phyloP scores from a whole-genome alignment of 2,888 invertebrate genomes.

The Rugalucina vietnamica region DNA sequence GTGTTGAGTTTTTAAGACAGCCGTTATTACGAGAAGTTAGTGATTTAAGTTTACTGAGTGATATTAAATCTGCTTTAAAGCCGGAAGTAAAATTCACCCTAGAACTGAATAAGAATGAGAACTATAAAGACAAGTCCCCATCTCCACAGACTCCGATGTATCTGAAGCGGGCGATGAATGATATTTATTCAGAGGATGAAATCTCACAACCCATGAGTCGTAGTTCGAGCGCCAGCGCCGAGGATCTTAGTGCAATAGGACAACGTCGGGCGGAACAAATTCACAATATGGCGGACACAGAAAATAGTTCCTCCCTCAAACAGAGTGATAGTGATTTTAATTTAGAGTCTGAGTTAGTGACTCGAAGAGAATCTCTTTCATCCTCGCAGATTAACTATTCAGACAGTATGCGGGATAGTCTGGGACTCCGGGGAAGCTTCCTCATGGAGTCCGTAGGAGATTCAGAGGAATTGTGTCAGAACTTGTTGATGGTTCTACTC shows the following conservation, averaged over 20 bases:
- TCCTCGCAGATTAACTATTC: constrained; percentile 63
- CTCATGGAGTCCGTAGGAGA: constrained; percentile 73
- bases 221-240: constrained; percentile 79
- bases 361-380: constrained; percentile 44
- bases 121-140: constrained; percentile 7
- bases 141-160: constrained; percentile 73
- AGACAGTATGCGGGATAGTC: constrained; percentile 71
- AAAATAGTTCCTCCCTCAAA: constrained; percentile 38
- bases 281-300: constrained; percentile 31
- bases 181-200: constrained; percentile 71
- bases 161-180: constrained; percentile 65
- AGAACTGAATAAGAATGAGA: background rate
- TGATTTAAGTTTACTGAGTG: background rate
- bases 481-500: constrained; percentile 86
- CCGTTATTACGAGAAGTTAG: background rate
- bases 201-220: constrained; percentile 68
- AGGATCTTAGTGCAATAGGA: constrained; percentile 72
- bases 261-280: constrained; percentile 54
- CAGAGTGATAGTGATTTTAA: constrained; percentile 58
- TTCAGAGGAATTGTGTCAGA: constrained; percentile 87
- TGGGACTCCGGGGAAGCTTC: constrained; percentile 73
- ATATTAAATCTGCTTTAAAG: background rate
- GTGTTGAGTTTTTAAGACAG: background rate
- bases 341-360: constrained; percentile 17
- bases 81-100: background rate